Percentiles rank a stretch among this genome's conserved stretches.
Evolutionary conservation across 1,140 invertebrate genomes (phyloP).

Genomic region (Drosophila willistoni): DNA sequence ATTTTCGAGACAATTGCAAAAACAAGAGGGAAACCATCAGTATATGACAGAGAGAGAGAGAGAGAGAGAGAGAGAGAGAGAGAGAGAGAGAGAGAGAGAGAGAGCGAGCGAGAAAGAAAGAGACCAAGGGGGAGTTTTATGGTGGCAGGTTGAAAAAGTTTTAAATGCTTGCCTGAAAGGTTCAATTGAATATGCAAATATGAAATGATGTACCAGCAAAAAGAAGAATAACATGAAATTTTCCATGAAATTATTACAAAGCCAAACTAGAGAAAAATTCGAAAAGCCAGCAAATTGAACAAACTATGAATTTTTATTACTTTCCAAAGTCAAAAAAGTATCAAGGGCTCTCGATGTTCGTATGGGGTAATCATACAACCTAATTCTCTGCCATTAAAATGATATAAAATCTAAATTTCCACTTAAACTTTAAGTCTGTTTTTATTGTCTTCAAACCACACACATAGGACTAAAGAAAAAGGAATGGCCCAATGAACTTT

Average conservation of each 20-base stretch:
- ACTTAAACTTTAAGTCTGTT: conserved; percentile 19
- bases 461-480: conserved; percentile 25
- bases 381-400: conserved; percentile 35
- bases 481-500: conserved; percentile 40
- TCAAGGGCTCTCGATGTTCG: not conserved
- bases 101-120: too few species aligned
- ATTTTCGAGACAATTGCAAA: conserved; percentile 55
- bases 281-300: not conserved
- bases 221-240: not conserved
- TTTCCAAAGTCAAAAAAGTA: not conserved
- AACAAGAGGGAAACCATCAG: not conserved
- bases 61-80: too few species aligned
- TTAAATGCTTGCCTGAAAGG: not conserved
- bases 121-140: too few species aligned
- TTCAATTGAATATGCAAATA: conserved; percentile 12
- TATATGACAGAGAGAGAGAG: too few species aligned
- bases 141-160: not conserved
- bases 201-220: not conserved
- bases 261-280: conserved; percentile 13
- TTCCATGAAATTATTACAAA: not conserved
- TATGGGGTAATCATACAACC: not conserved
- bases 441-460: conserved; percentile 36
- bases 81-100: too few species aligned
- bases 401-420: conserved; percentile 49
- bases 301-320: conserved; percentile 26